These are phyloP conservation scores for Drosophila cognata DNA, from an alignment of 2,888 invertebrate genomes.

Conservation along the genomic window DNA sequence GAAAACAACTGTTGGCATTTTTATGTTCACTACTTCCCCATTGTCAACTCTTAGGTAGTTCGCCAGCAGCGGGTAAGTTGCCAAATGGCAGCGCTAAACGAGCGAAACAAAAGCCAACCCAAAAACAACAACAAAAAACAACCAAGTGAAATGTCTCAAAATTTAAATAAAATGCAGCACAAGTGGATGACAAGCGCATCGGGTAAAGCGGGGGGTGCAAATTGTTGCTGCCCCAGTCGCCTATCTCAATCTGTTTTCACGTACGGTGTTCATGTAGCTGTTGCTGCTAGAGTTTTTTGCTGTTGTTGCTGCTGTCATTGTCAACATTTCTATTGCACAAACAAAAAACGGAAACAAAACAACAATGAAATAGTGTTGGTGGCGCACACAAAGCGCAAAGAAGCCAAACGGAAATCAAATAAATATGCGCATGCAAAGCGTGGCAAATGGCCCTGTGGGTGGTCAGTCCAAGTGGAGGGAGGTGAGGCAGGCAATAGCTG, in stretches of 20 bases:
- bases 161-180: conserved; percentile 63
- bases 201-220: not conserved
- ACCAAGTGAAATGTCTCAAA: conserved; percentile 67
- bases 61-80: conserved; percentile 7
- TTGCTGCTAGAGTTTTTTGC: conserved; percentile 13
- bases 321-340: conserved; percentile 69
- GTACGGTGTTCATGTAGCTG: conserved; percentile 34
- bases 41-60: conserved; percentile 20
- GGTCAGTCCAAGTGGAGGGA: not conserved
- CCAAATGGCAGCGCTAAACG: conserved; percentile 19
- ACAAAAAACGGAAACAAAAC: conserved; percentile 14
- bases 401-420: conserved; percentile 50
- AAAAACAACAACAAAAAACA: conserved; percentile 15
- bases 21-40: conserved; percentile 10
- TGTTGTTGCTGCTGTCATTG: conserved; percentile 56
- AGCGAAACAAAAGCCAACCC: conserved; percentile 39
- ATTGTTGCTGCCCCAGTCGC: conserved; percentile 8
- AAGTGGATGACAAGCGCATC: conserved; percentile 29
- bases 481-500: not conserved
- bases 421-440: conserved; percentile 62
- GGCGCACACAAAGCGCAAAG: conserved; percentile 11
- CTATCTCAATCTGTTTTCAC: conserved; percentile 40
- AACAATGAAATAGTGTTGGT: conserved; percentile 1
- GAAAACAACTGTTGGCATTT: conserved; percentile 4
- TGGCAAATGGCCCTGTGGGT: conserved; percentile 23